These are phyloP conservation scores for Scophthalmus maximus DNA, from an alignment of 2,113 vertebrate genomes.

Conservation along the genomic window DNA sequence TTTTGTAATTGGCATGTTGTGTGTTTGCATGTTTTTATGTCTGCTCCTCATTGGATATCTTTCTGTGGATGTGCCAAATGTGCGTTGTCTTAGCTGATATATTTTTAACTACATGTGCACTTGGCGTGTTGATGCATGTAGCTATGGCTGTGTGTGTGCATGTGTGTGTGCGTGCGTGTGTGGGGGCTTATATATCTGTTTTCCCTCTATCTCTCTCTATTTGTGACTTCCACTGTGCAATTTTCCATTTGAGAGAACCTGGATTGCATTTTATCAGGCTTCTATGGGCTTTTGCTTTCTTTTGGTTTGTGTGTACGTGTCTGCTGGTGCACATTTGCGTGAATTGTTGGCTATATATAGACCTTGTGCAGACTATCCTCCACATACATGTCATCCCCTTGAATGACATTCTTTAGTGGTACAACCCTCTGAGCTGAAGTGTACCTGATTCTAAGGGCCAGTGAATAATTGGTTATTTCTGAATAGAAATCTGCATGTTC, in stretches of 20 bases:
- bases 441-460: background rate
- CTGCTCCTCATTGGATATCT: background rate
- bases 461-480: background rate
- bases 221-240: conserved; percentile 61
- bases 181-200: conserved; percentile 33
- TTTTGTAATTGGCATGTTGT: conserved; percentile 5
- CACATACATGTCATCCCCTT: background rate
- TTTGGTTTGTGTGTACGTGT: background rate
- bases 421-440: background rate
- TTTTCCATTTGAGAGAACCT: conserved; percentile 68
- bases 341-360: conserved; percentile 1
- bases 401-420: conserved; percentile 12
- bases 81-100: conserved; percentile 15
- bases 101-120: conserved; percentile 41
- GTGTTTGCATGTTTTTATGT: background rate
- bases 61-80: background rate
- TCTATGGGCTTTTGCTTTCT: conserved; percentile 32
- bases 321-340: background rate
- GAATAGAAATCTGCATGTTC: background rate
- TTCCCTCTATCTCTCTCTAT: conserved; percentile 36
- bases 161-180: background rate
- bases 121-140: conserved; percentile 23
- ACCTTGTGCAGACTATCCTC: conserved; percentile 3
- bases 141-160: conserved; percentile 16
- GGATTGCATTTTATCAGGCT: conserved; percentile 60